Percentiles rank a stretch among this genome's conserved stretches.
Evolutionary conservation across 2,113 vertebrate species (phyloP).

Genomic region (Equus przewalskii): DNA sequence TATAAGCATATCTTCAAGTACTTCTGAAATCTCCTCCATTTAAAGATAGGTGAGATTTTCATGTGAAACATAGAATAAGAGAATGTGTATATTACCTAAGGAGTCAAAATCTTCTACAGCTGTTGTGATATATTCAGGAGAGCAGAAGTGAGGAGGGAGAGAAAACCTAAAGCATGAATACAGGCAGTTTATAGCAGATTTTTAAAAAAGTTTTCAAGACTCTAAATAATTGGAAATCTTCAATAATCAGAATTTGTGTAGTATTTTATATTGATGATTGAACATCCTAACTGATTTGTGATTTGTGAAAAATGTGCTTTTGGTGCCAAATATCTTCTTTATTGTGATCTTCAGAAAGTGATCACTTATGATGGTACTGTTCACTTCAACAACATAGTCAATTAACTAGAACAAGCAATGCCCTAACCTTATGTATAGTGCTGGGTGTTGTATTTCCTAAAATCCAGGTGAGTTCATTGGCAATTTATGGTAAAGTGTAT

Average conservation of each 20-base stretch:
- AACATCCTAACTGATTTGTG: background rate
- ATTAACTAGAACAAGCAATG: background rate
- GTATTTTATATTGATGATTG: constrained; percentile 36
- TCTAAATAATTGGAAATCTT: constrained; percentile 15
- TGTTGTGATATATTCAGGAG: background rate
- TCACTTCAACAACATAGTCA: constrained; percentile 10
- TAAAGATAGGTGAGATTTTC: constrained; percentile 43
- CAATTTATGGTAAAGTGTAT: background rate
- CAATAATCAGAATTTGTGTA: background rate
- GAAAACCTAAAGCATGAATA: background rate
- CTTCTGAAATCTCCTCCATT: constrained; percentile 23
- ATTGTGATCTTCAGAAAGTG: constrained; percentile 6
- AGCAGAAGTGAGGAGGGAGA: background rate
- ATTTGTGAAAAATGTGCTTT: constrained; percentile 38
- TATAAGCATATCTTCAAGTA: background rate
- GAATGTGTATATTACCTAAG: background rate
- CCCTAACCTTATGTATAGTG: background rate
- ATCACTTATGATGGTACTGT: background rate
- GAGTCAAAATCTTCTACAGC: background rate
- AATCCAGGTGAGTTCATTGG: background rate
- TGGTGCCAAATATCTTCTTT: constrained; percentile 26
- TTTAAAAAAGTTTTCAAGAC: background rate
- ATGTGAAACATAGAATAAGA: constrained; percentile 44
- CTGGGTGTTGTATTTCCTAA: constrained; percentile 7
- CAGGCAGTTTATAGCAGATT: background rate